These are phyloP conservation scores for Mus spretus DNA, from an alignment of 2,797 vertebrate genomes.

Conservation along the genomic window DNA sequence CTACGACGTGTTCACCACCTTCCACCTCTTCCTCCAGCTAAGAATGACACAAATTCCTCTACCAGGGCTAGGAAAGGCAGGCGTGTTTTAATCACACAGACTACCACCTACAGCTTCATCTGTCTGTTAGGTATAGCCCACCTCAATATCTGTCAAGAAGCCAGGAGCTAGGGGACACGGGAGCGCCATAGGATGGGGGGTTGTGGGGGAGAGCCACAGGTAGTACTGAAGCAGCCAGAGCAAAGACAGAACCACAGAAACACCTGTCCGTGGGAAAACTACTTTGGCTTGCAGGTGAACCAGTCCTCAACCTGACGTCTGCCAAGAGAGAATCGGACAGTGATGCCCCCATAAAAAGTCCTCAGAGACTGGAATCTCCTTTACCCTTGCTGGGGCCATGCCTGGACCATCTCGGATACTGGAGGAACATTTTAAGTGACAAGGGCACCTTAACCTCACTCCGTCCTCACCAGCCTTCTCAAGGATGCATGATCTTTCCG, in stretches of 20 bases:
- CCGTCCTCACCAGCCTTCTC: not conserved
- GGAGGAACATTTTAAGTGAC: not conserved
- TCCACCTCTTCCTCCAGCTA: not conserved
- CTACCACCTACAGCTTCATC: not conserved
- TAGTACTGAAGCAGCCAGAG: rapidly evolving
- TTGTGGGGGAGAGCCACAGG: not conserved
- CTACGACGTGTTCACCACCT: not conserved
- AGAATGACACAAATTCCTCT: not conserved
- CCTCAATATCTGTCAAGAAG: not conserved
- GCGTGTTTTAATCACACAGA: not conserved
- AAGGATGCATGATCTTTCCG: not conserved
- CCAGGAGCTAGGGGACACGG: not conserved
- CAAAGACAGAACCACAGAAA: not conserved
- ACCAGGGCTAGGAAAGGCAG: not conserved
- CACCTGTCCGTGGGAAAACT: not conserved
- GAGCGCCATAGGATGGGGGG: rapidly evolving
- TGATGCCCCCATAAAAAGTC: not conserved
- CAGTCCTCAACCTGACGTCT: not conserved
- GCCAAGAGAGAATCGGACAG: not conserved
- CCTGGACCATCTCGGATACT: not conserved
- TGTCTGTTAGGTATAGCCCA: not conserved
- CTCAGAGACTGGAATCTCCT: not conserved
- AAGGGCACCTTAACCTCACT: not conserved
- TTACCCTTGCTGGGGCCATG: rapidly evolving
- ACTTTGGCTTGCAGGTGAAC: not conserved